These are phyloP conservation scores for Hyperopisus bebe DNA, from an alignment of 2,113 vertebrate genomes.

Conservation along the genomic window DNA sequence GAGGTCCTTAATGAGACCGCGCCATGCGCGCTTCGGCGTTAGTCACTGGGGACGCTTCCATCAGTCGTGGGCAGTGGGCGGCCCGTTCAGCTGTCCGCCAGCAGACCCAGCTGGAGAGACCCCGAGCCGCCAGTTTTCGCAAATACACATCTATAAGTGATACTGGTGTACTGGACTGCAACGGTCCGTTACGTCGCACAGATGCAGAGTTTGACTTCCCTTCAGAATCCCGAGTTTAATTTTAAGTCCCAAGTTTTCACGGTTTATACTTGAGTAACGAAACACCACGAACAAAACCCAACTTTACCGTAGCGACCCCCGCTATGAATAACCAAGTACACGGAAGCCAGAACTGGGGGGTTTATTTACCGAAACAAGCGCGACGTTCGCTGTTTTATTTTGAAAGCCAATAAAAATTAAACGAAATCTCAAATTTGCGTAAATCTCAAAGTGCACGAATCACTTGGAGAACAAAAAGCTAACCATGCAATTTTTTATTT, in stretches of 20 bases:
- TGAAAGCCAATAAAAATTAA: neutral
- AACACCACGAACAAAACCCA: neutral
- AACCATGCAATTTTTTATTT: neutral
- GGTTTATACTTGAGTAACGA: neutral
- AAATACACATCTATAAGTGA: neutral
- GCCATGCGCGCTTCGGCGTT: neutral
- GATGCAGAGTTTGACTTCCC: neutral
- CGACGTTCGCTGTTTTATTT: neutral
- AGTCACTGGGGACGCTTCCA: neutral
- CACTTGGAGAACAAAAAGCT: neutral
- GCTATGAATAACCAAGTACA: neutral
- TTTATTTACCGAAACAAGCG: neutral
- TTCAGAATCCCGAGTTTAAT: neutral
- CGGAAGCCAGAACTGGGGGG: neutral
- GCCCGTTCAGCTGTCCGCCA: neutral
- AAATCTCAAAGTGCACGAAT: neutral
- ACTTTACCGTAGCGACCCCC: neutral
- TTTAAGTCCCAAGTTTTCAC: neutral
- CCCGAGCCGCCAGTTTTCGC: neutral
- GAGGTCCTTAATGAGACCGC: neutral
- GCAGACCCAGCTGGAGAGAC: neutral
- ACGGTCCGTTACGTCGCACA: neutral
- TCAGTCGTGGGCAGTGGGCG: constrained; percentile 2
- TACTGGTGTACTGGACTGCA: neutral
- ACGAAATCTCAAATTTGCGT: neutral